Percentiles rank a stretch among this genome's conserved stretches.
phyloP scores from a whole-genome alignment of 2,797 vertebrate genomes.

The Selene dorsalis region DNA sequence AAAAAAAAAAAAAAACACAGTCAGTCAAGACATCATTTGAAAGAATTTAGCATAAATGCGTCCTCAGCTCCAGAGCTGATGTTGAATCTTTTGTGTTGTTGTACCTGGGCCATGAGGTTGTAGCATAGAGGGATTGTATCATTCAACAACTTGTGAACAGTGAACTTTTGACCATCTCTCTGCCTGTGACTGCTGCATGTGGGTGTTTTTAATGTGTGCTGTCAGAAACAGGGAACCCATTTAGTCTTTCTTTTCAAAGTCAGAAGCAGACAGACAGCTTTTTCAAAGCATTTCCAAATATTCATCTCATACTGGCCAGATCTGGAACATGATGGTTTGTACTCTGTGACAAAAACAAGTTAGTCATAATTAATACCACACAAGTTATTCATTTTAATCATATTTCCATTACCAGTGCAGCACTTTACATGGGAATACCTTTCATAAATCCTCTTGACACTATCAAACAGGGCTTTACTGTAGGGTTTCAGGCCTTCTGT shows the following conservation, averaged over 20 bases:
- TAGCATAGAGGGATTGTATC: constrained; percentile 14
- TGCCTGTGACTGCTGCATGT: constrained; percentile 21
- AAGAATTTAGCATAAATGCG: constrained; percentile 9
- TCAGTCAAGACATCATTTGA: not conserved
- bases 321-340: not conserved
- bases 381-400: constrained; percentile 1
- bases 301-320: constrained; percentile 4
- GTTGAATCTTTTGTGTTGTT: constrained; percentile 1
- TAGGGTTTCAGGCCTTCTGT: constrained; percentile 17
- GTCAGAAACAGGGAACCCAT: constrained; percentile 27
- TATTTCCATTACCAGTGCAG: not conserved
- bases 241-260: constrained; percentile 35
- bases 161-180: constrained; percentile 38
- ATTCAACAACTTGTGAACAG: constrained; percentile 28
- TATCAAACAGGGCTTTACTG: constrained; percentile 9
- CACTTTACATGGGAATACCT: constrained; percentile 11
- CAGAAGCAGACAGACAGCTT: constrained; percentile 9
- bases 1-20: not conserved
- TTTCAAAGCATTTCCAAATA: not conserved
- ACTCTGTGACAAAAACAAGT: not conserved
- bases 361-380: constrained; percentile 5
- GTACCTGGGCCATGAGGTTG: constrained; percentile 4
- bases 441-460: constrained; percentile 21
- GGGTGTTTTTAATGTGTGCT: constrained; percentile 34
- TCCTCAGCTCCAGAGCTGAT: constrained; percentile 10